Base-by-base conservation (phyloP, 2,113 vertebrate species). In the Amblyornis subalaris region DNA sequence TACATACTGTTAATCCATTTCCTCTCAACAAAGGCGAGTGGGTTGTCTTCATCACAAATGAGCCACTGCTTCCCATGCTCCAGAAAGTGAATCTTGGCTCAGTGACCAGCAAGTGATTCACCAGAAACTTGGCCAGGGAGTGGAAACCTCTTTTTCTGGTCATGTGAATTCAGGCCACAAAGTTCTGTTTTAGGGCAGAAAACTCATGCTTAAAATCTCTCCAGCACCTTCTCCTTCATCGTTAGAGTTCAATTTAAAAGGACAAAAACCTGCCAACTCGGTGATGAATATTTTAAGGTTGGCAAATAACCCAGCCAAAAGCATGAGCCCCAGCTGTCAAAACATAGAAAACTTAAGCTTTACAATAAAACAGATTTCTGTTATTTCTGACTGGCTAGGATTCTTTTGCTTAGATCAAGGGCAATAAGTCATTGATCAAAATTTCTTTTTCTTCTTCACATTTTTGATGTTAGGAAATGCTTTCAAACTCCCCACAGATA, bases 381-480 rank as follows among this genome's bases (percentile, higher is more conserved):
- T 88, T 94, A 82, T 55, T 91, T 96, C 77, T 94, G 79, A 94
- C 92, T 97, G 80, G 85, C 83, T 92, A 48, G 48, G 73, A 88
- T 94, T 92, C 91, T 93, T 93, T 73, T 88, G 73, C 93, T 95
- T 96, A 96, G 94, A 94, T 97, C 89, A 95, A 96, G 94, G 86
- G 93, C 88, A 95, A 58, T 83, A 91, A 95, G 96, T 76, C 93
- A 92, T 95, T 96, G 90, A 95, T 97, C 94, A 93, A 95, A 94
- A 95, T 96, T 97, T 96, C 94, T 90, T 96, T 94, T 96, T 96
- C 95, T 92, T 94, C 95, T 94, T 95, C 57, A 1, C 76, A 76
- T 95, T 96, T 97, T 96, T 94, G 90, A 96, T 94, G 88, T 97
- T 96, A 93, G 89, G 80, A 96, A 96, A 83, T 92, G 91, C 88